Conservation (phyloP, 2,888 invertebrate genomes). For the Dasysyrphus tricinctus region DNA sequence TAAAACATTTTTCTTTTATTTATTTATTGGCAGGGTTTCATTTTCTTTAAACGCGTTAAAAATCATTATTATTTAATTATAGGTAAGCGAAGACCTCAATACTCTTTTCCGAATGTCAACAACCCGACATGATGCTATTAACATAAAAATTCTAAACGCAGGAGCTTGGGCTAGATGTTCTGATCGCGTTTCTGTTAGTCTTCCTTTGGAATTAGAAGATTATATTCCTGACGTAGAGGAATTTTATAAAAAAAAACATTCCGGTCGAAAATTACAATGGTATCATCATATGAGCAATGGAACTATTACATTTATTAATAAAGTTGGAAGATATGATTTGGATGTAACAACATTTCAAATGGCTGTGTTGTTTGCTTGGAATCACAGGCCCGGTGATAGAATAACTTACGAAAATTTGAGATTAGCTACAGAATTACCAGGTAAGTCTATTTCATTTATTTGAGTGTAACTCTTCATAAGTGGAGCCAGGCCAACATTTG, state of each 20-base stretch:
- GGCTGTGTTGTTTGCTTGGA: conserved; percentile 99
- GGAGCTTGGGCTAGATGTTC: conserved; percentile 98
- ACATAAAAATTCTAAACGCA: conserved; percentile 99
- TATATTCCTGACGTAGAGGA: conserved; percentile 99
- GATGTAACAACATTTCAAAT: conserved; percentile 99
- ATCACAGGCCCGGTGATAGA: conserved; percentile 95
- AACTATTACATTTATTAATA: conserved; percentile 97
- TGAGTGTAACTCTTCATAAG: too few relatives aligned
- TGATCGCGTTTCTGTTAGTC: conserved; percentile 96
- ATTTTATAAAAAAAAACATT: conserved; percentile 98
- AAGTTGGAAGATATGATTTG: conserved; percentile 96
- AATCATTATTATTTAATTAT: background rate
- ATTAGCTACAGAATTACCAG: conserved; percentile 97
- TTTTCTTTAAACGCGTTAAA: background rate
- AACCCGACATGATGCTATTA: conserved; percentile 93
- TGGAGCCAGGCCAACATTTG: too few relatives aligned
- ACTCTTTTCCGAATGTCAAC: conserved; percentile 94
- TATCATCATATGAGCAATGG: conserved; percentile 99
- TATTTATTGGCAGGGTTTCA: background rate
- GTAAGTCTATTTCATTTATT: conserved; percentile 74
- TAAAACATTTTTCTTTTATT: too few relatives aligned
- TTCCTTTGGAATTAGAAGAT: conserved; percentile 98
- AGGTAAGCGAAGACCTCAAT: conserved; percentile 96
- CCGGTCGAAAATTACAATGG: conserved; percentile 98
- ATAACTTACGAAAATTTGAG: conserved; percentile 98